phyloP scores from a whole-genome alignment of 30 jellyfish, hydroid and myxozoan genomes.

The Nemopilema nomurai region DNA sequence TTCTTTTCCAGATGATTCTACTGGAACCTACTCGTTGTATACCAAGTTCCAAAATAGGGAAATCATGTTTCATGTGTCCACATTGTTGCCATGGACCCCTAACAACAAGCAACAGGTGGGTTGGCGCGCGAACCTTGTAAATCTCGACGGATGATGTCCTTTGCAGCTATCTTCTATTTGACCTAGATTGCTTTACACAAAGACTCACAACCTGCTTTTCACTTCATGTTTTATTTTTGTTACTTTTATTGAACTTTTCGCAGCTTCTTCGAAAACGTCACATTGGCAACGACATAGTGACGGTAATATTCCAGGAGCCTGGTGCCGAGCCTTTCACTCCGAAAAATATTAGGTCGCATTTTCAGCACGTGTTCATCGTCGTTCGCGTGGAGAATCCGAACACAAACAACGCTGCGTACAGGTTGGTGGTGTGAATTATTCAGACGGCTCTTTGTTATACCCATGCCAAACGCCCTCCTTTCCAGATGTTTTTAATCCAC shows the following conservation, averaged over 20 bases:
- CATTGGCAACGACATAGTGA: conserved; percentile 98
- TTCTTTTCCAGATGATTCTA: conserved; percentile 80
- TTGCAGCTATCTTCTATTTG: too few relatives aligned
- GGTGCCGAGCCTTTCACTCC: conserved; percentile 98
- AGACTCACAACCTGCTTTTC: too few relatives aligned
- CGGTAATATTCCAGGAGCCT: conserved; percentile 98
- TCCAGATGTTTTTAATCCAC: neutral
- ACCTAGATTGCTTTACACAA: too few relatives aligned
- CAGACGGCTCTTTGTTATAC: too few relatives aligned
- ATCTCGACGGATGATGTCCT: too few relatives aligned
- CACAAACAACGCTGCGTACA: conserved; percentile 73
- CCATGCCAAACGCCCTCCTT: neutral
- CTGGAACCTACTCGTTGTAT: conserved; percentile 94
- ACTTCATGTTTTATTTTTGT: neutral
- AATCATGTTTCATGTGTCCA: conserved; percentile 98
- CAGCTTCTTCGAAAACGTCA: conserved; percentile 95
- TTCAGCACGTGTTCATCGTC: conserved; percentile 94
- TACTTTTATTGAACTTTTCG: too few relatives aligned
- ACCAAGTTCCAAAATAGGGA: conserved; percentile 91
- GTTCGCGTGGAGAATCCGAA: conserved; percentile 96
- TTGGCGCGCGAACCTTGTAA: neutral
- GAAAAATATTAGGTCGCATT: conserved; percentile 90
- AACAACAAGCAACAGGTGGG: conserved; percentile 94
- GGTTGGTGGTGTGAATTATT: conserved; percentile 35
- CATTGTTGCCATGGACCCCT: conserved; percentile 95